These are phyloP conservation scores for Dolichomitus sp. DNA, from an alignment of 2,888 invertebrate species.

Conservation along the genomic window DNA sequence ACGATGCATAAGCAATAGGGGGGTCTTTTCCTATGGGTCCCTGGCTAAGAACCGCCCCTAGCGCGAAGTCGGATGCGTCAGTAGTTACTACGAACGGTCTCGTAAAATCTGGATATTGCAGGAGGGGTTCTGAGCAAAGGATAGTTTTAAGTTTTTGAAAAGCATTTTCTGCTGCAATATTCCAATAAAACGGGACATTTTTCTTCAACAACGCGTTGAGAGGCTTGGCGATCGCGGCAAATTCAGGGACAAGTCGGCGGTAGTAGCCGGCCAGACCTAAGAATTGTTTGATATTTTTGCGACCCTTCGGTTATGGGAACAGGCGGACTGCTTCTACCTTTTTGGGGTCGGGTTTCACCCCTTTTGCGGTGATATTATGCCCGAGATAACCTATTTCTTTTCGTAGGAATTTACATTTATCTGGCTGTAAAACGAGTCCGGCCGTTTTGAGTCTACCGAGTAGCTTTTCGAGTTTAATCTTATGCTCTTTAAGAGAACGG, in stretches of 20 bases:
- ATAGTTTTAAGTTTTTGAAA: not conserved
- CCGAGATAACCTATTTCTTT: not conserved
- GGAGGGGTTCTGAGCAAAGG: not conserved
- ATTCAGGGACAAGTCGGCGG: not conserved
- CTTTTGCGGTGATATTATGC: not conserved
- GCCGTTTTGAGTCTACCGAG: not conserved
- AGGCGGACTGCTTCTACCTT: not conserved
- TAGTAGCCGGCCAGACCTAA: not conserved
- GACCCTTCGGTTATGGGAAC: constrained; percentile 1
- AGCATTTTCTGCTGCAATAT: not conserved
- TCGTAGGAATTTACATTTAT: constrained; percentile 44
- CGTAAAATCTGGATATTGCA: not conserved
- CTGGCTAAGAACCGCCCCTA: not conserved
- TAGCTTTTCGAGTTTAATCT: not conserved
- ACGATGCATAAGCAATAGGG: too few species aligned
- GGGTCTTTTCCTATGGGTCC: too few species aligned
- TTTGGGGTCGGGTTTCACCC: constrained; percentile 1
- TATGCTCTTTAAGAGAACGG: not conserved
- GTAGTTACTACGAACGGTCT: not conserved
- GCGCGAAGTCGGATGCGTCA: not conserved
- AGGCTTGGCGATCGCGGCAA: not conserved
- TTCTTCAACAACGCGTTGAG: not conserved
- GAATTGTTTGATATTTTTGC: not conserved
- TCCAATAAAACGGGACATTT: not conserved
- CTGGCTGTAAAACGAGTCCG: not conserved